Conservation (phyloP, 2,113 vertebrate species). For the Pygoscelis adeliae region DNA sequence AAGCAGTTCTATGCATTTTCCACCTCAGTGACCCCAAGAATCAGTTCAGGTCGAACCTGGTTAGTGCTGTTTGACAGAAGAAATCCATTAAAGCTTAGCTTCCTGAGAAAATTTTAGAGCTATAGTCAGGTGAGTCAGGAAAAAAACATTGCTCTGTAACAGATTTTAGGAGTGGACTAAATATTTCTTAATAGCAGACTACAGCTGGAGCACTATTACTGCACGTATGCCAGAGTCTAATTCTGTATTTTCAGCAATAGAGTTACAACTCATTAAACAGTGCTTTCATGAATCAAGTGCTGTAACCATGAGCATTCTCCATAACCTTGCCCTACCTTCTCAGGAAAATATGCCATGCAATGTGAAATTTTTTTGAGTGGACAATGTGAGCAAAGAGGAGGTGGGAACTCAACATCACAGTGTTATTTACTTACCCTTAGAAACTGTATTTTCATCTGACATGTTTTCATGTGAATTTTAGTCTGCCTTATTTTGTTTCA, state of each 20-base stretch:
- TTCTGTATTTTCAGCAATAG: not conserved
- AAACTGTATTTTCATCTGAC: not conserved
- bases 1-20: not conserved
- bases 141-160: not conserved
- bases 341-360: not conserved
- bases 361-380: not conserved
- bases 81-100: not conserved
- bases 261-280: not conserved
- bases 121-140: not conserved
- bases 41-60: not conserved
- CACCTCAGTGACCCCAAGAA: not conserved
- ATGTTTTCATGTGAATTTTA: not conserved
- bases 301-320: not conserved
- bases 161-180: not conserved
- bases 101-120: not conserved
- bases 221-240: not conserved
- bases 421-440: not conserved
- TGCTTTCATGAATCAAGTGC: not conserved
- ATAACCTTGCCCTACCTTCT: not conserved
- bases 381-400: not conserved
- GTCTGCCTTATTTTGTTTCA: not conserved
- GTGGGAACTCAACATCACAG: not conserved
- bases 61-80: not conserved
- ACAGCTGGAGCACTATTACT: not conserved
- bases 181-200: not conserved